Evolutionary conservation across 2,888 invertebrate species (phyloP), one percentile per base, ranked within the genome.

Genomic region (Clitarchus hookeri): DNA sequence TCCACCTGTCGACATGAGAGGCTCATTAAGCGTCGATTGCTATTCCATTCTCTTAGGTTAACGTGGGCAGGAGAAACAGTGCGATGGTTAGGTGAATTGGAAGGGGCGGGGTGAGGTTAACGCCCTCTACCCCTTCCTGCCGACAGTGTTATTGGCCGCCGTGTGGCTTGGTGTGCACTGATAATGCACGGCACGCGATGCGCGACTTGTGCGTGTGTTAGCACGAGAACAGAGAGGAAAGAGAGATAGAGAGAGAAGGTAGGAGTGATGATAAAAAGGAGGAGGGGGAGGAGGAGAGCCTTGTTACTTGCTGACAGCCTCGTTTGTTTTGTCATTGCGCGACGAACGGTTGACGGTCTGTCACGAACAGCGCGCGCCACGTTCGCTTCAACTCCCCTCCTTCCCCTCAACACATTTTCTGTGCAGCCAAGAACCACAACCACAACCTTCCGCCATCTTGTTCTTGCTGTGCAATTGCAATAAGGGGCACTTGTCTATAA

Each of bases 221-320:
- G 36, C 36, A 36, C 36, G 16, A 6, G 48, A 48, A 48, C 48
- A 48, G 16, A 11, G 48, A 48, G 48, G 48, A 6, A 48, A 48
- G 16, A 11, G 48, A 48, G 48, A 16, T 13, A 48, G 65, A 65
- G n/a, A 8, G 23, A 65, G 65, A n/a, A 65, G 65, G 65, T 8
- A 65, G 65, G n/a, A 65, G 0, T 4, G 8, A 65, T 65, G 12
- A 65, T 65, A n/a, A 65, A 65, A 23, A 23, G 65, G 65, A 65
- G 8, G 65, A n/a, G 6, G n/a, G 65, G n/a, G 8, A 23, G 65
- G 23, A 23, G n/a, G 23, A 65, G 65, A 65, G 65, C 65, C 65
- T 65, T 65, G 65, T 65, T 65, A 65, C 65, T 16, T n/a, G 65
- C 65, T 65, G 65, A 65, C 65, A 65, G 65, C 65, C 65, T 65